A percentile compares a stretch with the other conserved stretches of the same genome.
These are phyloP conservation scores for Macrosteles quadrilineatus DNA, from an alignment of 1,140 invertebrate species.

Conservation along the genomic window DNA sequence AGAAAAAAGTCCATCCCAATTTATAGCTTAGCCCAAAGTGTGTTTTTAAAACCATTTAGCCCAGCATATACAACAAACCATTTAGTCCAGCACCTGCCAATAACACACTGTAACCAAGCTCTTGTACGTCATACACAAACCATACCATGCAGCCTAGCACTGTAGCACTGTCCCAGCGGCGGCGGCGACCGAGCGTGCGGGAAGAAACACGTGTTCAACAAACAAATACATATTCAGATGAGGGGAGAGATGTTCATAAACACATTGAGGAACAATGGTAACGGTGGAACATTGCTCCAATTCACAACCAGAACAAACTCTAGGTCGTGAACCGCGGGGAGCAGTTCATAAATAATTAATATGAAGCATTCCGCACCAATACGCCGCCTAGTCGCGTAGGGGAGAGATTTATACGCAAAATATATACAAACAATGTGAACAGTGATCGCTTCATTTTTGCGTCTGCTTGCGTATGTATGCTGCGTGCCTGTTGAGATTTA, in stretches of 20 bases:
- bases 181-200: too few relatives aligned
- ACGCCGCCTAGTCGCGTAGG: background rate
- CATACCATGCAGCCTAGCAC: too few relatives aligned
- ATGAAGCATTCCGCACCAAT: slow-evolving; percentile 13
- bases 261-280: slow-evolving; percentile 11
- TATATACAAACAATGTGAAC: slow-evolving; percentile 9
- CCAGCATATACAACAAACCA: too few relatives aligned
- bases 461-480: background rate
- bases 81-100: too few relatives aligned
- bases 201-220: slow-evolving; percentile 15
- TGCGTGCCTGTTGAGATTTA: background rate
- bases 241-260: slow-evolving; percentile 23
- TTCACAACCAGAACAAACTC: slow-evolving; percentile 15
- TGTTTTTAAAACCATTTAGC: too few relatives aligned
- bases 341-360: slow-evolving; percentile 25
- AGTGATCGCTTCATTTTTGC: slow-evolving; percentile 17
- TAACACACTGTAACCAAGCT: too few relatives aligned
- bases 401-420: slow-evolving; percentile 7
- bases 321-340: slow-evolving; percentile 1
- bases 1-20: too few relatives aligned
- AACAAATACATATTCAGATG: slow-evolving; percentile 20
- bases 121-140: too few relatives aligned
- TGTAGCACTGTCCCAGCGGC: too few relatives aligned
- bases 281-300: slow-evolving; percentile 12
- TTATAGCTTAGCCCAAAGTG: too few relatives aligned